Evolutionary conservation across 2,113 vertebrate species (phyloP).

Genomic region (Hymenochirus boettgeri): DNA sequence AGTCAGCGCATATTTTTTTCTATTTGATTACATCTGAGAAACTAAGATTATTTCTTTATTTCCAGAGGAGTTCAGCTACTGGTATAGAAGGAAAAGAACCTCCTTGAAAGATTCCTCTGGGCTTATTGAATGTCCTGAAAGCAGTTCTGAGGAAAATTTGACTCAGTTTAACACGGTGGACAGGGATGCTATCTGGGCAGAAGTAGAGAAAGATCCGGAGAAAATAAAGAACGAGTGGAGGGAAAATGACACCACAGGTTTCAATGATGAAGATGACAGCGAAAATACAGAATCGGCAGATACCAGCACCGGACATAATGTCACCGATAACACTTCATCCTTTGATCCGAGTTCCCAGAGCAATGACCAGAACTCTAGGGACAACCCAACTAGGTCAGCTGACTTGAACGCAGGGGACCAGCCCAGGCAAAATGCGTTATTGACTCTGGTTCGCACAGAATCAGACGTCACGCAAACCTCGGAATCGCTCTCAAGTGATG

Average conservation of each 20-base stretch:
- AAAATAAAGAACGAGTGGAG: slow-evolving; percentile 31
- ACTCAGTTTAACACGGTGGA: slow-evolving; percentile 72
- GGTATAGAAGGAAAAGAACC: slow-evolving; percentile 62
- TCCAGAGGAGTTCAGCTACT: slow-evolving; percentile 53
- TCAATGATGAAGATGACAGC: slow-evolving; percentile 57
- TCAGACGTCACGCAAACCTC: slow-evolving; percentile 88
- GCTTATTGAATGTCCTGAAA: slow-evolving; percentile 47
- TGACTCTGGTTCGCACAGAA: slow-evolving; percentile 64
- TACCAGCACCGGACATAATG: slow-evolving; percentile 69
- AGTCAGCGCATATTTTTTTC: too few relatives aligned
- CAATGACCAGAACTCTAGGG: slow-evolving; percentile 54
- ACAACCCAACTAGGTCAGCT: slow-evolving; percentile 14
- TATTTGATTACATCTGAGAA: too few relatives aligned
- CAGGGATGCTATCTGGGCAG: slow-evolving; percentile 84
- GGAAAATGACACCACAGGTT: slow-evolving; percentile 45
- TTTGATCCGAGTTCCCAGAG: slow-evolving; percentile 68
- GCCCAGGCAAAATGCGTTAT: slow-evolving; percentile 14
- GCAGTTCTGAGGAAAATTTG: slow-evolving; percentile 58
- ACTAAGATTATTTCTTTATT: slow-evolving; percentile 2
- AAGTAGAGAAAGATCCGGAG: slow-evolving; percentile 77
- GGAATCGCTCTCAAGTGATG: slow-evolving; percentile 88
- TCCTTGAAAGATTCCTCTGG: slow-evolving; percentile 49
- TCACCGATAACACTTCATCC: slow-evolving; percentile 82
- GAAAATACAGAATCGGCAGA: slow-evolving; percentile 91
- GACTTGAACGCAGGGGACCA: not conserved